These are phyloP conservation scores for Chrysocyon brachyurus DNA, from an alignment of 2,797 vertebrate genomes.

Conservation along the genomic window DNA sequence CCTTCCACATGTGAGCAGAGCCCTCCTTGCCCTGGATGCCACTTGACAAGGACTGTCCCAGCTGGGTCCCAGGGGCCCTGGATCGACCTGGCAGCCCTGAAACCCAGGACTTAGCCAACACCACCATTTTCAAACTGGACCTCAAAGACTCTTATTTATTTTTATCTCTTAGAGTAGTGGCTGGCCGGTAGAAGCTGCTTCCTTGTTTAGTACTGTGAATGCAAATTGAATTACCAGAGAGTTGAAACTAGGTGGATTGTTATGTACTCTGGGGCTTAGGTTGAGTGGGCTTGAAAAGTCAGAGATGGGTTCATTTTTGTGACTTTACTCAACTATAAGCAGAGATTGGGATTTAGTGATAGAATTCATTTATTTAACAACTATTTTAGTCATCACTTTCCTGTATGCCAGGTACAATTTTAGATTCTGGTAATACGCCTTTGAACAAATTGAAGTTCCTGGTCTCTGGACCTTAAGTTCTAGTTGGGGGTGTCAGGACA, in stretches of 20 bases:
- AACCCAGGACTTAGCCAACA: not conserved
- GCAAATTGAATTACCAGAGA: not conserved
- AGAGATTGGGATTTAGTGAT: slow-evolving; percentile 24
- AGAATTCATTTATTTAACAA: slow-evolving; percentile 20
- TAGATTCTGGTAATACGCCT: not conserved
- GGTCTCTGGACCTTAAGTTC: slow-evolving; percentile 6
- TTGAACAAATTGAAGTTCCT: slow-evolving; percentile 28
- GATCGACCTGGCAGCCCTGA: not conserved
- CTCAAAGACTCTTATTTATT: not conserved
- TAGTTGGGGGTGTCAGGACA: not conserved
- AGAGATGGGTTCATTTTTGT: not conserved
- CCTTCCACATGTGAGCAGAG: not conserved
- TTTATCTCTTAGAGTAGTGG: not conserved
- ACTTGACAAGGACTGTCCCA: not conserved
- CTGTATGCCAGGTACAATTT: not conserved
- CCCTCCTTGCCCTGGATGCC: not conserved
- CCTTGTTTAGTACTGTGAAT: slow-evolving; percentile 2
- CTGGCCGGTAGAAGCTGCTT: not conserved
- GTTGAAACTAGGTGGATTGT: not conserved
- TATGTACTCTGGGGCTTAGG: not conserved
- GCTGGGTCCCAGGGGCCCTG: not conserved
- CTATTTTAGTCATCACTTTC: slow-evolving; percentile 39
- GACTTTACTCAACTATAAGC: not conserved
- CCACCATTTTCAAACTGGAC: not conserved
- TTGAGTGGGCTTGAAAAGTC: not conserved